Evolutionary conservation across 2,113 vertebrate genomes (phyloP), one percentile per base, ranked within the genome.

Genomic region (Myiagra hebetior): DNA sequence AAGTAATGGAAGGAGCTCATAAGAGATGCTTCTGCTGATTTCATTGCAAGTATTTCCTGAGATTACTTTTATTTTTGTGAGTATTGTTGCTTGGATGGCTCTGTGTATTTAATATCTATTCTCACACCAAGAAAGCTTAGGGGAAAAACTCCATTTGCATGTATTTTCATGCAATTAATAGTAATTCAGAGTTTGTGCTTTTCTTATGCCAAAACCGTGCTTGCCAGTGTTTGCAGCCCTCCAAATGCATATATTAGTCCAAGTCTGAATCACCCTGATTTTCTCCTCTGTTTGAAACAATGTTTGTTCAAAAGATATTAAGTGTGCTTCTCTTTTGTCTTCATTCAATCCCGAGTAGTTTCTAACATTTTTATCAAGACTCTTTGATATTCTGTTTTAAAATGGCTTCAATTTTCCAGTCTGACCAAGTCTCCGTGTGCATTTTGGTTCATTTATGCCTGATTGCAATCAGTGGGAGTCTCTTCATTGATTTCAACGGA

Each of bases 381-480:
- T 81, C 35, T 28, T 78, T 63, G 41, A 62, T 74, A 75, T 24
- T 79, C 47, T 84, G 27, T 30, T 93, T 75, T 63, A 73, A 93
- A 92, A 94, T 20, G 5, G 22, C 37, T 84, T 95, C 76, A 75
- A 4, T 81, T 93, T 92, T 67, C 83, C 86, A 56, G 64, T 72
- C 60, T 78, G 60, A 46, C 60, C 76, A 68, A 72, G 23, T 56
- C n/a, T 75, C 49, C 0, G 0, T 8, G 69, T 49, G 60, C 53
- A 44, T 70, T 83, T 84, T 57, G 37, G 23, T 68, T 85, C 65
- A 27, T 85, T 87, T 87, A 23, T 52, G 68, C 60, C 88, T 94
- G 79, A 93, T 82, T 96, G 89, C 94, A 95, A 62, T 81, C 95
- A 87, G 87, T 81, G 44, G 72, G 86, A 95, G 69, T 42, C 64